Evolutionary conservation across 2,888 invertebrate species (phyloP).

Genomic region (Agrilus cyanescens): DNA sequence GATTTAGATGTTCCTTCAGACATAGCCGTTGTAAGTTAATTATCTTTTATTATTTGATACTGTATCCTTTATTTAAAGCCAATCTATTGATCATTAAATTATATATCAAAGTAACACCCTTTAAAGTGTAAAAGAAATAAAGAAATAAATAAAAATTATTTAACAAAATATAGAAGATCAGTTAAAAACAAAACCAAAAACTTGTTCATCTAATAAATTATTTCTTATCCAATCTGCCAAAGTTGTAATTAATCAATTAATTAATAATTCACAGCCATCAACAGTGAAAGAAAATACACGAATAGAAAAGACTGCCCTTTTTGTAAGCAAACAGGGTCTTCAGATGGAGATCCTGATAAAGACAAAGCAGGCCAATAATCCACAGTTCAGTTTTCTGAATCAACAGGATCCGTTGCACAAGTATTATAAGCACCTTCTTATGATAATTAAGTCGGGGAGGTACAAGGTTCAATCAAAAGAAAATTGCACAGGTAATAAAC

Average conservation of each 20-base stretch:
- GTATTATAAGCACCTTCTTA: slow-evolving; percentile 73
- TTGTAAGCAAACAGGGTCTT: slow-evolving; percentile 79
- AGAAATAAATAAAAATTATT: too few relatives aligned
- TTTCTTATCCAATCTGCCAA: too few relatives aligned
- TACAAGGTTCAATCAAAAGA: slow-evolving; percentile 36
- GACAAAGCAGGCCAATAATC: slow-evolving; percentile 89
- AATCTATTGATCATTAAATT: too few relatives aligned
- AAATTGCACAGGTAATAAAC: background rate
- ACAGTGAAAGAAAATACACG: slow-evolving; percentile 82
- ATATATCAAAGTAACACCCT: too few relatives aligned
- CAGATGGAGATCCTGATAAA: slow-evolving; percentile 99
- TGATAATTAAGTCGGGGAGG: slow-evolving; percentile 55
- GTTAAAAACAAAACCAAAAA: too few relatives aligned
- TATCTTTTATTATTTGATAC: background rate
- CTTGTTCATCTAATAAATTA: too few relatives aligned
- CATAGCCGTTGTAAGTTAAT: slow-evolving; percentile 51
- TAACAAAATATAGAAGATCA: too few relatives aligned
- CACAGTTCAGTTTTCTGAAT: slow-evolving; percentile 86
- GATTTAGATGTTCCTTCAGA: slow-evolving; percentile 66
- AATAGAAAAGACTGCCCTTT: slow-evolving; percentile 88
- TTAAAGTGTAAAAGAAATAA: too few relatives aligned
- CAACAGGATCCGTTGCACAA: slow-evolving; percentile 73
- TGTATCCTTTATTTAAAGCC: slow-evolving; percentile 1
- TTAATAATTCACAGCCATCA: slow-evolving; percentile 54
- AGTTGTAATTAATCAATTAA: background rate